Evolutionary conservation across 2,113 vertebrate species (phyloP).

Genomic region (Hippotragus niger): DNA sequence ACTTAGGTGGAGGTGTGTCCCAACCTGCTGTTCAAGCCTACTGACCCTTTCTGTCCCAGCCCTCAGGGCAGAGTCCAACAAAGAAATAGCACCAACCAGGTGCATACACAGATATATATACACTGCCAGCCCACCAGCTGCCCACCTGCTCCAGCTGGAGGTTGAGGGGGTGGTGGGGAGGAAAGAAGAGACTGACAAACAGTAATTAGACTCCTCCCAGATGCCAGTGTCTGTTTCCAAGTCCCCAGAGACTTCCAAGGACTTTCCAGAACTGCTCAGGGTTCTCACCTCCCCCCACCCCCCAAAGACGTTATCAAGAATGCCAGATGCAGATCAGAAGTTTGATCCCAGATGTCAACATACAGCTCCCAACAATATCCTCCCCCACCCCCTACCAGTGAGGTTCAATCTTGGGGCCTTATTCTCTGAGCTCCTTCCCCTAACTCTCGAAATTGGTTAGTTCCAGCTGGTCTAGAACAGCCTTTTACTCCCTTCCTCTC

Average conservation of each 20-base stretch:
- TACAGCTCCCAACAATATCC: background rate
- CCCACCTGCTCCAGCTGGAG: background rate
- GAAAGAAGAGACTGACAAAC: constrained; percentile 7
- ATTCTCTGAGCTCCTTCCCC: background rate
- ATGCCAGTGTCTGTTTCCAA: constrained; percentile 41
- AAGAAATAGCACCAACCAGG: constrained; percentile 24
- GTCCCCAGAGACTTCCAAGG: background rate
- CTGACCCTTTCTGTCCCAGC: background rate
- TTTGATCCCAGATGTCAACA: constrained; percentile 20
- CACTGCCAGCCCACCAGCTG: background rate
- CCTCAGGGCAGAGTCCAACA: constrained; percentile 42
- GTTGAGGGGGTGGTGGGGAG: background rate
- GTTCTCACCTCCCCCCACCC: background rate
- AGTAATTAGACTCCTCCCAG: constrained; percentile 62
- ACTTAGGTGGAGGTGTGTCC: background rate
- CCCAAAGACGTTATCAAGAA: background rate
- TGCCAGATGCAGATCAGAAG: background rate
- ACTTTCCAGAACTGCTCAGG: background rate
- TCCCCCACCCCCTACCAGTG: background rate
- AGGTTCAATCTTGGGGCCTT: background rate
- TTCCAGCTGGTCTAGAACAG: background rate
- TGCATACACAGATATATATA: constrained; percentile 38
- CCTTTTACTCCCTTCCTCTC: background rate
- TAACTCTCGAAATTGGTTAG: background rate
- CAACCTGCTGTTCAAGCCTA: background rate